Evolutionary conservation across 2,888 invertebrate species (phyloP).

Genomic region (Drosophila macrospina): DNA sequence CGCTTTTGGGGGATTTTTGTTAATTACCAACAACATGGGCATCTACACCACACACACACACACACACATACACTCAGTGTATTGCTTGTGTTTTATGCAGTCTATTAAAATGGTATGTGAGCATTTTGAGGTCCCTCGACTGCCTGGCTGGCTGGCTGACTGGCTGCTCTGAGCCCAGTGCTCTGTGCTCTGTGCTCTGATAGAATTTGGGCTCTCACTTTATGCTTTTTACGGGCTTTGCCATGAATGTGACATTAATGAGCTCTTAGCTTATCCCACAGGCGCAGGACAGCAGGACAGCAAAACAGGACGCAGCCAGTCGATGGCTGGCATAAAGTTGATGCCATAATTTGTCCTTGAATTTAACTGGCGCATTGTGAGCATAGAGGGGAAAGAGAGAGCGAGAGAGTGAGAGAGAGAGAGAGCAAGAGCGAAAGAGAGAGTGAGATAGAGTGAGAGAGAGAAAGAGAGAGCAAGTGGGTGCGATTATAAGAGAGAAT

Average conservation of each 20-base stretch:
- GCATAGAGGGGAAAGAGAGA: too few species aligned
- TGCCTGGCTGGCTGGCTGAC: conserved; percentile 26
- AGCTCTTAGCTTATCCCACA: conserved; percentile 78
- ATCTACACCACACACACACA: conserved; percentile 19
- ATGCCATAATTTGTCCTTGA: conserved; percentile 78
- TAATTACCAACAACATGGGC: conserved; percentile 65
- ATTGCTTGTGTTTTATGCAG: conserved; percentile 46
- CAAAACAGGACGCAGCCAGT: conserved; percentile 9
- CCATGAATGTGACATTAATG: conserved; percentile 80
- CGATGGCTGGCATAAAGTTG: conserved; percentile 51
- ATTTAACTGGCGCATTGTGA: conserved; percentile 46
- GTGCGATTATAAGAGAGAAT: too few species aligned
- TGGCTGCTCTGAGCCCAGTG: too few species aligned
- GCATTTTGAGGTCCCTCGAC: conserved; percentile 26
- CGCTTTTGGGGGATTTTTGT: conserved; percentile 63
- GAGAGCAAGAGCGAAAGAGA: neutral
- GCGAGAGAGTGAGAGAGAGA: neutral
- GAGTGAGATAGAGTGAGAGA: neutral
- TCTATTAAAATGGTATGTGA: conserved; percentile 69
- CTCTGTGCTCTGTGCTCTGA: too few species aligned
- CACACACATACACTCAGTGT: conserved; percentile 19
- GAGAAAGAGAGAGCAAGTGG: too few species aligned
- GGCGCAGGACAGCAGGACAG: conserved; percentile 61
- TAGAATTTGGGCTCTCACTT: conserved; percentile 73
- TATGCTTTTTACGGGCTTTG: conserved; percentile 64